Conservation (phyloP, 1,140 invertebrate species). For the Wasmannia auropunctata region DNA sequence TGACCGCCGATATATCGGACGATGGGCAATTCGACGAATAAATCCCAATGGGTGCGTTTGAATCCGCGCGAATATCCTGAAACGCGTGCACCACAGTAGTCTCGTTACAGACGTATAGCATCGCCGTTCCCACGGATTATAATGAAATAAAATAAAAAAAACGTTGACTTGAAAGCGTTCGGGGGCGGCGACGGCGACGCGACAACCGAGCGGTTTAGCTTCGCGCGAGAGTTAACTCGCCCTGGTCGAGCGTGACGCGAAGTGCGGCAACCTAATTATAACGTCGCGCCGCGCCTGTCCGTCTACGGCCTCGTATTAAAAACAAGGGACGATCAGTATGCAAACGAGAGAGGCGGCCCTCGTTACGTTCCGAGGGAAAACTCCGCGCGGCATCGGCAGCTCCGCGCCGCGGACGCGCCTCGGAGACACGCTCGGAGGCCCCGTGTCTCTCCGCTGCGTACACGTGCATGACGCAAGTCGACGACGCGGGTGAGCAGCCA, state of each 20-base stretch:
- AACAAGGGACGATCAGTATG: slow-evolving; percentile 64
- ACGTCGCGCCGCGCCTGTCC: slow-evolving; percentile 8
- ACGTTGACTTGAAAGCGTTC: background rate
- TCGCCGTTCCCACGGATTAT: background rate
- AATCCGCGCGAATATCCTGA: background rate
- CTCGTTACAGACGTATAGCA: background rate
- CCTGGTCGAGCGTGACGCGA: slow-evolving; percentile 29
- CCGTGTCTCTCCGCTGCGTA: background rate
- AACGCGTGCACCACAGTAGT: background rate
- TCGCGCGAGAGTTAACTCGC: slow-evolving; percentile 30
- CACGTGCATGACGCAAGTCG: background rate
- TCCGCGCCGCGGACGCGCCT: slow-evolving; percentile 2
- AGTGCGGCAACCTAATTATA: slow-evolving; percentile 63
- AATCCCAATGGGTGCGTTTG: background rate
- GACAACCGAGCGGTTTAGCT: slow-evolving; percentile 49
- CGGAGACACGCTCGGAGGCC: slow-evolving; percentile 34
- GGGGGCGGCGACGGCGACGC: too few species aligned
- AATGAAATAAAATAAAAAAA: slow-evolving; percentile 3
- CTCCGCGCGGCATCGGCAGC: slow-evolving; percentile 43
- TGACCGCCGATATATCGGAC: background rate
- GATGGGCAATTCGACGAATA: background rate
- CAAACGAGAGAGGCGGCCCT: slow-evolving; percentile 56
- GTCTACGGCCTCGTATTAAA: slow-evolving; percentile 57
- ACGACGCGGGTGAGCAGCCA: slow-evolving; percentile 15
- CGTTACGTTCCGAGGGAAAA: background rate